Evolutionary conservation across 2,888 invertebrate genomes (phyloP).

Genomic region (Drosophila imparisetae): DNA sequence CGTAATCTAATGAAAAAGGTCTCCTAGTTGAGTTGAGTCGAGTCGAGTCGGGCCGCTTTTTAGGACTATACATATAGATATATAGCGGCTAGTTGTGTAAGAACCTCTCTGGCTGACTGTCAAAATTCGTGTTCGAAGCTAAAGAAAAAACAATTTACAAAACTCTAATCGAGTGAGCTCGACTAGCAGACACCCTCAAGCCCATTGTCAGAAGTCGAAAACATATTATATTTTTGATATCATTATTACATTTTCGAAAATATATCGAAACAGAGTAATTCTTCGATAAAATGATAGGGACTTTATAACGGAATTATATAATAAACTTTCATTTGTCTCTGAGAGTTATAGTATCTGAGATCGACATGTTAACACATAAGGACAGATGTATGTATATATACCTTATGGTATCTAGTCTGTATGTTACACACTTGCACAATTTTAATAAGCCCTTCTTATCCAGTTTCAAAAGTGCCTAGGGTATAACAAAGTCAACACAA

Average conservation of each 20-base stretch:
- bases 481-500: slow-evolving; percentile 24
- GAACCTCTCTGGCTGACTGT: slow-evolving; percentile 56
- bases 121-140: slow-evolving; percentile 50
- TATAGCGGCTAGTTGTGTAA: slow-evolving; percentile 29
- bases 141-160: slow-evolving; percentile 14
- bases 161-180: not conserved
- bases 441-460: not conserved
- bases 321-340: not conserved
- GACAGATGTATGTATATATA: not conserved
- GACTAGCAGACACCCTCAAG: not conserved
- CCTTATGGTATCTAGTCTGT: not conserved
- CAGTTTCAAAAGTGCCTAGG: not conserved
- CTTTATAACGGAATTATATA: not conserved
- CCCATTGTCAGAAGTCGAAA: not conserved
- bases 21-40: slow-evolving; percentile 37
- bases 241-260: not conserved
- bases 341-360: too few relatives aligned
- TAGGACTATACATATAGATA: slow-evolving; percentile 24
- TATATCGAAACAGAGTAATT: not conserved
- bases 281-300: not conserved
- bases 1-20: slow-evolving; percentile 79
- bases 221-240: not conserved
- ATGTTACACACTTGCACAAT: not conserved
- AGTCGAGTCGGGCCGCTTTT: slow-evolving; percentile 49
- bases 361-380: not conserved